Conservation (phyloP, 2,888 invertebrate species). For the Lamellibrachia satsuma region DNA sequence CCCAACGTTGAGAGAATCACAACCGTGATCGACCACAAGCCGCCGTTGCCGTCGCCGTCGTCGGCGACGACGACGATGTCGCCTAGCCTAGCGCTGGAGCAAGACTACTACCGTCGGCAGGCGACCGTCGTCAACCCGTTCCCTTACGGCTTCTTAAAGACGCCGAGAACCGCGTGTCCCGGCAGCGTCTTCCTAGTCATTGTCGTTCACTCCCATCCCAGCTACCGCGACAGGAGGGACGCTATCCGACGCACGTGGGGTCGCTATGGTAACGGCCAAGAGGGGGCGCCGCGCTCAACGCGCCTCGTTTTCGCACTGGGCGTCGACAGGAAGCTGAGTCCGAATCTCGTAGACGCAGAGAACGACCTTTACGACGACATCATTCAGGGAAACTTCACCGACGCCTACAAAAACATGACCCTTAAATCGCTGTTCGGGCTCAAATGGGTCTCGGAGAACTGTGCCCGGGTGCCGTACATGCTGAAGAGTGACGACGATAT, state of each 20-base stretch:
- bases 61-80: not conserved
- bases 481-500: conserved; percentile 46
- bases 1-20: not conserved
- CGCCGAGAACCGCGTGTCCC: conserved; percentile 30
- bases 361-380: conserved; percentile 35
- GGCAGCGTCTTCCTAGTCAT: conserved; percentile 34
- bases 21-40: too few species aligned
- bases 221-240: conserved; percentile 69
- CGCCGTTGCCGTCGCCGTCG: not conserved
- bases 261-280: conserved; percentile 21
- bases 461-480: conserved; percentile 37
- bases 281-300: conserved; percentile 13
- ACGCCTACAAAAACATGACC: conserved; percentile 43
- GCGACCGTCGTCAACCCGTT: not conserved
- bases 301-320: conserved; percentile 40
- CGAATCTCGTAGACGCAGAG: conserved; percentile 33
- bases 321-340: conserved; percentile 24
- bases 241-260: conserved; percentile 58
- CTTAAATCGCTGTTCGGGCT: conserved; percentile 44
- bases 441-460: conserved; percentile 40
- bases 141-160: conserved; percentile 26
- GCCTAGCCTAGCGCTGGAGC: not conserved
- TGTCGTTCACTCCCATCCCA: conserved; percentile 68
- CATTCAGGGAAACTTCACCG: conserved; percentile 41
- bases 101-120: not conserved